Evolutionary conservation across 1,140 invertebrate species (phyloP), one percentile per base, ranked within the genome.

Genomic region (Anastatus disparis): DNA sequence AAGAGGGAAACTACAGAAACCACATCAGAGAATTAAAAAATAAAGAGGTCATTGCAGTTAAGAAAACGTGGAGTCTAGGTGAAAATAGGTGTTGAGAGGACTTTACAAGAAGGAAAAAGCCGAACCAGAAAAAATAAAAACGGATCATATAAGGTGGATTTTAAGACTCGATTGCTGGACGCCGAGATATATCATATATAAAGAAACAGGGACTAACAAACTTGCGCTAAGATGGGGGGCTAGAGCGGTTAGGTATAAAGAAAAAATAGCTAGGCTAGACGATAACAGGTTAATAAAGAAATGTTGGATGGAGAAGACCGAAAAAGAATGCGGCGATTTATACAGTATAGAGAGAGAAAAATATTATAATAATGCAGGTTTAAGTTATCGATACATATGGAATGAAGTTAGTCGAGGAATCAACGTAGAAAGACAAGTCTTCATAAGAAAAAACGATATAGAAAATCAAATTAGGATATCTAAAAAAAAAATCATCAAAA

Each of bases 101-200:
- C n/a, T 42, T 42, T n/a, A 0, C 12, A 42, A 40, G 7, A 13
- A 42, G 8, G 68, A 71, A 52, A 64, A 38, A 40, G 50, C 38
- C 29, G 63, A 71, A 22, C 22, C 73, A 9, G 67, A 73, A 59
- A 71, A 38, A 13, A 26, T 75, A 4, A 20, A 71, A 13, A 24
- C 55, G 1, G 38, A 56, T 6, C 69, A 75, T 26, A 22, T 58
- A 1, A 71, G 62, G 44, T 73, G 74, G 71, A 27, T 58, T 2
- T 13, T 73, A 20, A 65, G 68, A 52, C 46, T 75, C 7, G 72
- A 74, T n/a, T n/a, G n/a, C n/a, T n/a, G n/a, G n/a, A n/a, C n/a
- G n/a, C n/a, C n/a, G n/a, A n/a, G n/a, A n/a, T n/a, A n/a, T n/a
- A n/a, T n/a, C n/a, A n/a, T n/a, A n/a, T n/a, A n/a, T n/a, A n/a